Evolutionary conservation across 2,888 invertebrate genomes (phyloP), one percentile per base, ranked within the genome.

Genomic region (Embidobia sp.): DNA sequence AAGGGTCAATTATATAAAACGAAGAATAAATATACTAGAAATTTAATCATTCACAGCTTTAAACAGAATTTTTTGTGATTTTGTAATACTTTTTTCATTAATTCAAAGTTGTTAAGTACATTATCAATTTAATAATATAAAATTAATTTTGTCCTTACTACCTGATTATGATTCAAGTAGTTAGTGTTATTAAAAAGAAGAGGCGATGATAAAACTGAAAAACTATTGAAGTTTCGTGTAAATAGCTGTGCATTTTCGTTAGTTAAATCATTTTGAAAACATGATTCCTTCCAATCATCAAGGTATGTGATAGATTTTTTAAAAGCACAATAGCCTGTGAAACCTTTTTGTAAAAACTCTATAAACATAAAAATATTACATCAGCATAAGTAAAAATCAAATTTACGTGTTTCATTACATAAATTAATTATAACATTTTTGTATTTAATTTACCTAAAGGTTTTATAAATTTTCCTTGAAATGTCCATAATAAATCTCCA

Each of bases 291-390:
- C 80, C 90, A 85, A 77, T 91, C 85, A 81, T 90, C 85, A 40
- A 92, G 87, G 85, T 90, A 92, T 77, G 85, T 86, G 1, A 92
- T 75, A 51, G 85, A 83, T 80, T 90, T 90, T 49, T 85, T 87
- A 27, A 88, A 86, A 37, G 81, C 77, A 63, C 89, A 89, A 13
- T 81, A 73, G 35, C 80, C 80, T 3, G 84, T 86, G 49, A 89
- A 88, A 61, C 89, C 89, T 42, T 83, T 80, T 79, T 86, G 85
- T 53, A 82, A 77, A 37, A 89, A 46, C 69, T 88, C 89, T 86
- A 64, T 10, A 61, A 70, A 18, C 0, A 11, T 7, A 49, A 26
- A n/a, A 26, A n/a, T 26, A 33, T 7, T 35, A 35, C n/a, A 18
- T 6, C 3, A 51, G 29, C 29, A 22, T 35, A 53, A 22, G 31